Evolutionary conservation across 2,888 invertebrate species (phyloP).

Genomic region (Meteorus colon): DNA sequence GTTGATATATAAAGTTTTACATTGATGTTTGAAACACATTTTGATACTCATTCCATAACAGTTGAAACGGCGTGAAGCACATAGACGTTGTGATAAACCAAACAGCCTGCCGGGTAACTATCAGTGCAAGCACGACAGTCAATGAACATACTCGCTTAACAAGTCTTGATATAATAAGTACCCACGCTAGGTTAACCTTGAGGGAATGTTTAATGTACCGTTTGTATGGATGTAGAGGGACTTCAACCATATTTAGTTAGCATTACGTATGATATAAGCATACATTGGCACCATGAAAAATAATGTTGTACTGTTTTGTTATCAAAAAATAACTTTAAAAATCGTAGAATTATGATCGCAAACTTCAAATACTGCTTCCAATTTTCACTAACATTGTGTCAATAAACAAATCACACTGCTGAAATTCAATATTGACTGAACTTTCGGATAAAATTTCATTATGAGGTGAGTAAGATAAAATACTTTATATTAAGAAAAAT

Average conservation of each 20-base stretch:
- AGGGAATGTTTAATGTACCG: slow-evolving; percentile 50
- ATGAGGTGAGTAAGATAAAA: no score
- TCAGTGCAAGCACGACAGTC: slow-evolving; percentile 54
- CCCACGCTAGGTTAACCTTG: slow-evolving; percentile 69
- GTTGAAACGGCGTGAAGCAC: background rate
- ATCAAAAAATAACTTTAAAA: no score
- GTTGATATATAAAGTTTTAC: background rate
- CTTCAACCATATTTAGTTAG: background rate
- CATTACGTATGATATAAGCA: background rate
- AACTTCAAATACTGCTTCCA: no score
- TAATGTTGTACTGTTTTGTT: no score
- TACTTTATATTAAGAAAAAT: no score
- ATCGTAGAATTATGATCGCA: no score
- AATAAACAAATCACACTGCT: no score
- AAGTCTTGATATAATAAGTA: slow-evolving; percentile 74
- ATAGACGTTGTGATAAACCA: slow-evolving; percentile 20
- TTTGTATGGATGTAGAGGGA: background rate
- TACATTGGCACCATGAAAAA: no score
- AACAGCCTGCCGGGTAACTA: slow-evolving; percentile 33
- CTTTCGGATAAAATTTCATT: no score
- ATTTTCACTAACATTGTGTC: no score
- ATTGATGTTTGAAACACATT: slow-evolving; percentile 53
- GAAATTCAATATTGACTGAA: no score
- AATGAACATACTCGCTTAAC: slow-evolving; percentile 69
- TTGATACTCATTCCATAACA: slow-evolving; percentile 34